Evolutionary conservation across 2,797 vertebrate genomes (phyloP).

Genomic region (Smutsia temminckii): DNA sequence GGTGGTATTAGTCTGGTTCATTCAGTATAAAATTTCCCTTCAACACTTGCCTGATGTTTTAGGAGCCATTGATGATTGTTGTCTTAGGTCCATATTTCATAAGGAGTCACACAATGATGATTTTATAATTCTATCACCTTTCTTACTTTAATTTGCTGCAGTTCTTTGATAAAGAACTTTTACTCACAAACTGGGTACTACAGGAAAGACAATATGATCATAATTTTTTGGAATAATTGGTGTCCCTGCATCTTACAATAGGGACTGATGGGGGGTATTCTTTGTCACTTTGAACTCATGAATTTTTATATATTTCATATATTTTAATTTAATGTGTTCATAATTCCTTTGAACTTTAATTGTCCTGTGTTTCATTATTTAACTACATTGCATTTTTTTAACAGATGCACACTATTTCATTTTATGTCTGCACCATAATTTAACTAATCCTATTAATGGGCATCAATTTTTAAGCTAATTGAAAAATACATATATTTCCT

Average conservation of each 20-base stretch:
- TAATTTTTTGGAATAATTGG: neutral
- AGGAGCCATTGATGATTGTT: neutral
- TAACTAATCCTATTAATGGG: neutral
- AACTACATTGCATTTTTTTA: neutral
- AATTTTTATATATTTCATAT: slow-evolving; percentile 11
- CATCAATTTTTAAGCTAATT: neutral
- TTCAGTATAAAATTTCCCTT: neutral
- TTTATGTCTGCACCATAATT: neutral
- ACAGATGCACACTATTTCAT: neutral
- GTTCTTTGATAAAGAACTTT: neutral
- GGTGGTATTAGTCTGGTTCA: neutral
- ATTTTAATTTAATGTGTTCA: neutral
- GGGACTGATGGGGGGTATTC: neutral
- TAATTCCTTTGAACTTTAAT: slow-evolving; percentile 3
- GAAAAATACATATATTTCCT: neutral
- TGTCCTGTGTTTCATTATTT: neutral
- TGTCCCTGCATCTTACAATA: neutral
- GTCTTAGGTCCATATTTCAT: neutral
- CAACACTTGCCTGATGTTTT: neutral
- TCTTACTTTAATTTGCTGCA: neutral
- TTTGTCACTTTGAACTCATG: neutral
- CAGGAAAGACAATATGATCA: neutral
- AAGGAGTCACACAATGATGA: neutral
- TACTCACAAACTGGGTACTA: neutral
- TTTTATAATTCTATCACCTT: neutral